These are phyloP conservation scores for Sciurus carolinensis DNA, from an alignment of 2,797 vertebrate genomes.

Conservation along the genomic window DNA sequence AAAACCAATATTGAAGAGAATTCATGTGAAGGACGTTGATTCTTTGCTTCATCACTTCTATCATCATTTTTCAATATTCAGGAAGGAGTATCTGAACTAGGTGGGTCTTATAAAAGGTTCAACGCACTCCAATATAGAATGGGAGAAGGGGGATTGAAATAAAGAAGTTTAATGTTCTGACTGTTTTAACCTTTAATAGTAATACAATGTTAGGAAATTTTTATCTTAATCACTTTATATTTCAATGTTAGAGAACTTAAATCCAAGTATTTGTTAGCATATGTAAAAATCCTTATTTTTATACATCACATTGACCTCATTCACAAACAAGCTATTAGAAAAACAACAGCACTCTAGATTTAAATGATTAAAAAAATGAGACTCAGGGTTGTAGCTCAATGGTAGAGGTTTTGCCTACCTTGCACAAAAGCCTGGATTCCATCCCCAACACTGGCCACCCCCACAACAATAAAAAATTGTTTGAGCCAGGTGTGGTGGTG, in stretches of 20 bases:
- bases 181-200: conserved; percentile 43
- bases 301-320: conserved; percentile 33
- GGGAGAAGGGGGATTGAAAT: neutral
- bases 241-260: conserved; percentile 4
- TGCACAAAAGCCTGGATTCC: neutral
- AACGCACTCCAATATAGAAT: neutral
- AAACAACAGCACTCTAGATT: conserved; percentile 58
- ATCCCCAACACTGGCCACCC: no score
- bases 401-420: neutral
- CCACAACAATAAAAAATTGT: no score
- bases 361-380: conserved; percentile 33
- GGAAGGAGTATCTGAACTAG: neutral
- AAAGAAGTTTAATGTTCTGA: neutral
- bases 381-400: neutral
- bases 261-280: conserved; percentile 46
- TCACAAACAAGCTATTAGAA: conserved; percentile 50
- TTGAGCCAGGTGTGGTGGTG: no score
- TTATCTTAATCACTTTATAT: conserved; percentile 29
- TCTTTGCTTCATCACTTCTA: neutral
- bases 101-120: neutral
- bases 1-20: neutral
- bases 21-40: neutral
- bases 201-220: neutral
- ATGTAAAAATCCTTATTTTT: conserved; percentile 52
- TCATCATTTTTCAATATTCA: neutral